phyloP scores from a whole-genome alignment of 1,140 invertebrate species.

The Neodiprion lecontei region DNA sequence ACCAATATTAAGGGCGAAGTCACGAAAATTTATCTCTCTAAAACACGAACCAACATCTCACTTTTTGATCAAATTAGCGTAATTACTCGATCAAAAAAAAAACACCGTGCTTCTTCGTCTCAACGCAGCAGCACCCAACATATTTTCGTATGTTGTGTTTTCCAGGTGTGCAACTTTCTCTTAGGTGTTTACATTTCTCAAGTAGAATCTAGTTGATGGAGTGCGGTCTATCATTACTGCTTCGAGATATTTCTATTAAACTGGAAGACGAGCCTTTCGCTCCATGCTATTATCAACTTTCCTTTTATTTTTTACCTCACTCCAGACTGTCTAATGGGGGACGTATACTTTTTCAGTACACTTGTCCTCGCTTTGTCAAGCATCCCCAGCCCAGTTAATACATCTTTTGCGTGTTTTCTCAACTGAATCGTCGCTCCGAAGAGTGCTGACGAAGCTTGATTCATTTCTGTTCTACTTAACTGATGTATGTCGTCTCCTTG shows the following conservation, averaged over 20 bases:
- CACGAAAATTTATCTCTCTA: background rate
- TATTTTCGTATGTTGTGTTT: background rate
- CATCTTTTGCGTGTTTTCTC: background rate
- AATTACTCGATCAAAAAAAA: background rate
- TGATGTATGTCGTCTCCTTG: too few species aligned
- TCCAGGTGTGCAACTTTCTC: background rate
- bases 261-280: background rate
- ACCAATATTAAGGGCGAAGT: background rate
- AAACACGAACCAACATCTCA: background rate
- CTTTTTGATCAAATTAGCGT: background rate
- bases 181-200: background rate
- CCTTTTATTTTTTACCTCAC: background rate
- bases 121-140: background rate
- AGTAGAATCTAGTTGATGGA: background rate
- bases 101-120: background rate
- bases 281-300: background rate
- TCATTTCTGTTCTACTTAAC: too few species aligned
- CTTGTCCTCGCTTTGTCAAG: background rate
- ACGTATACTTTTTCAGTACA: background rate
- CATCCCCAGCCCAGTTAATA: background rate
- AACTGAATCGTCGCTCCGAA: too few species aligned
- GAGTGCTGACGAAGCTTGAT: too few species aligned
- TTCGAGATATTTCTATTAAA: conserved; percentile 10
- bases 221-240: conserved; percentile 5
- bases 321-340: background rate